A percentile compares a stretch with the other conserved stretches of the same genome.
phyloP scores from a whole-genome alignment of 2,113 vertebrate species.

The Noturus placidus region DNA sequence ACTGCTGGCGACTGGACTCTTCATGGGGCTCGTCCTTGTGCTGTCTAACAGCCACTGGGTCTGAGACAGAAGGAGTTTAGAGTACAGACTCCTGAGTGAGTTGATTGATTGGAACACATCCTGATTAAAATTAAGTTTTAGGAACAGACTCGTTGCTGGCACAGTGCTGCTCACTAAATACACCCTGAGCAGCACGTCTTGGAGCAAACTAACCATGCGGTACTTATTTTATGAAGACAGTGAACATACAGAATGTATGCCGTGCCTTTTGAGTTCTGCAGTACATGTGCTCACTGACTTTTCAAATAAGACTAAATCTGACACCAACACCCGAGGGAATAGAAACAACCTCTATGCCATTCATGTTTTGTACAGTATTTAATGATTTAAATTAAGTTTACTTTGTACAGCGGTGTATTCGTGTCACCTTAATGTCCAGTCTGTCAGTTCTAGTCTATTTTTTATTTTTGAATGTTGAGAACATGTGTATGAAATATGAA shows the following conservation, averaged over 20 bases:
- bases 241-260: constrained; percentile 11
- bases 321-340: neutral
- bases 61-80: constrained; percentile 46
- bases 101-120: neutral
- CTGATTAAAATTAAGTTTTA: neutral
- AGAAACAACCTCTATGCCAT: constrained; percentile 1
- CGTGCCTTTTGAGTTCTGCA: neutral
- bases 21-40: constrained; percentile 77
- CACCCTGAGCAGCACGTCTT: neutral
- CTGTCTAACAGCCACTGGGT: constrained; percentile 64
- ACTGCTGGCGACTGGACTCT: constrained; percentile 72
- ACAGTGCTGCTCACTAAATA: neutral
- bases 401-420: constrained; percentile 64
- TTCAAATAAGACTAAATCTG: neutral
- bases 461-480: constrained; percentile 28
- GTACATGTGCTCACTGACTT: neutral
- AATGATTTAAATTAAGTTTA: constrained; percentile 75
- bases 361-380: constrained; percentile 72
- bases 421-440: neutral
- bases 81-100: neutral
- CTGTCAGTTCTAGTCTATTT: neutral
- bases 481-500: constrained; percentile 65
- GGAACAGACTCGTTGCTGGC: neutral
- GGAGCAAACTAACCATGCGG: neutral
- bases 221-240: constrained; percentile 5